Evolutionary conservation across 2,888 invertebrate genomes (phyloP), one percentile per base, ranked within the genome.

Genomic region (Plagodis pulveraria): DNA sequence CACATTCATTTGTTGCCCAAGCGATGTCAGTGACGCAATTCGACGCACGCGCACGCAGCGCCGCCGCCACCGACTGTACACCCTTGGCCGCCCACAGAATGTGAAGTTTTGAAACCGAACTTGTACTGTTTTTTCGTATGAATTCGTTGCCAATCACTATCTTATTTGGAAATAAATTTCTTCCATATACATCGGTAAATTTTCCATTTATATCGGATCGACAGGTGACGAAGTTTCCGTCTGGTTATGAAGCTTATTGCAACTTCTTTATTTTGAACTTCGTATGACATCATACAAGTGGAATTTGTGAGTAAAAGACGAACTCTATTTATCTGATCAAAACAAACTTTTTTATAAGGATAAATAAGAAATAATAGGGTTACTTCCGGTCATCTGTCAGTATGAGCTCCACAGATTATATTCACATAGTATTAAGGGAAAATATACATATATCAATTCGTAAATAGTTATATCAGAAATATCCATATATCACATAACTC

Each of bases 81-180:
- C 73, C 56, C 76, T 77, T 74, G 73, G 66, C 63, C 70, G 67
- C 76, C 72, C 75, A 76, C 77, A 56, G 58, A 48, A 52, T 55
- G 55, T 44, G 32, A 11, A 56, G 57, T 76, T 77, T 69, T 73
- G 70, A 73, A 75, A 73, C 58, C 55, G 62, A 65, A 61, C 68
- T 40, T 5, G 40, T 71, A 67, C 45, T 56, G 61, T 63, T 60
- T 50, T 69, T 73, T 71, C 76, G 67, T 65, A 65, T 68, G 63
- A 59, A 51, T 53, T 35, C 41, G 51, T 47, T 33, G n/a, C 6
- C 40, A 34, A 40, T 32, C 6, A 32, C 33, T n/a, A n/a, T 10
- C 32, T 32, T 32, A 32, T 32, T 44, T 6, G 6, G 9, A 10
- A 9, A 48, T 9, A 32, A 32, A 48, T 38, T 48, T 48, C 38